Evolutionary conservation across 2,888 invertebrate species (phyloP).

Genomic region (Tetragnatha montana): DNA sequence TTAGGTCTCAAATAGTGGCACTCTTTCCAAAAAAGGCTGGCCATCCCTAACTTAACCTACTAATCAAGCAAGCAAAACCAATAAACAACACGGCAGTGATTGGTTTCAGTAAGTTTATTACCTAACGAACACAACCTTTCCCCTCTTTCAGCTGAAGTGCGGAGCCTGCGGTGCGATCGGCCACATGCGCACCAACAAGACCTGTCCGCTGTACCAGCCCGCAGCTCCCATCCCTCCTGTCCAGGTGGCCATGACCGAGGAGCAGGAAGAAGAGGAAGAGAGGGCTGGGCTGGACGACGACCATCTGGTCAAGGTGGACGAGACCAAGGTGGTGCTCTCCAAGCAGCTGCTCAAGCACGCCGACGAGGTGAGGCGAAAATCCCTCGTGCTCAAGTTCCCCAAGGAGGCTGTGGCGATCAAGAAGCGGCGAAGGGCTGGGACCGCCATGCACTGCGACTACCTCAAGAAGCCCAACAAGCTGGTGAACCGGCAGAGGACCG

Average conservation of each 20-base stretch:
- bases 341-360: constrained; percentile 92
- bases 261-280: constrained; percentile 86
- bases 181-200: constrained; percentile 94
- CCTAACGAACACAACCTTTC: too few relatives aligned
- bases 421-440: constrained; percentile 82
- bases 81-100: too few relatives aligned
- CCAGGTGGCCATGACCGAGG: constrained; percentile 85
- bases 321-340: constrained; percentile 93
- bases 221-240: constrained; percentile 79
- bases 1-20: too few relatives aligned
- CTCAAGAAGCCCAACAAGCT: constrained; percentile 87
- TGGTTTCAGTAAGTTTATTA: too few relatives aligned
- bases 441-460: constrained; percentile 90
- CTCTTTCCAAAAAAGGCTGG: too few relatives aligned
- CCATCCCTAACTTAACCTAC: too few relatives aligned
- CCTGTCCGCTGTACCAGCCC: constrained; percentile 90
- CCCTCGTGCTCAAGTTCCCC: constrained; percentile 86
- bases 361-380: constrained; percentile 88
- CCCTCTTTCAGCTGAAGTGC: constrained; percentile 83
- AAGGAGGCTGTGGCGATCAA: constrained; percentile 81
- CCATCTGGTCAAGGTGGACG: constrained; percentile 93
- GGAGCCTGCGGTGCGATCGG: constrained; percentile 93
- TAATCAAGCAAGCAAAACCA: too few relatives aligned
- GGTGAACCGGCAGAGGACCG: constrained; percentile 92
- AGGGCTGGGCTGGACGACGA: constrained; percentile 84